Evolutionary conservation across 2,113 vertebrate species (phyloP).

Genomic region (Telmatochromis sp.): DNA sequence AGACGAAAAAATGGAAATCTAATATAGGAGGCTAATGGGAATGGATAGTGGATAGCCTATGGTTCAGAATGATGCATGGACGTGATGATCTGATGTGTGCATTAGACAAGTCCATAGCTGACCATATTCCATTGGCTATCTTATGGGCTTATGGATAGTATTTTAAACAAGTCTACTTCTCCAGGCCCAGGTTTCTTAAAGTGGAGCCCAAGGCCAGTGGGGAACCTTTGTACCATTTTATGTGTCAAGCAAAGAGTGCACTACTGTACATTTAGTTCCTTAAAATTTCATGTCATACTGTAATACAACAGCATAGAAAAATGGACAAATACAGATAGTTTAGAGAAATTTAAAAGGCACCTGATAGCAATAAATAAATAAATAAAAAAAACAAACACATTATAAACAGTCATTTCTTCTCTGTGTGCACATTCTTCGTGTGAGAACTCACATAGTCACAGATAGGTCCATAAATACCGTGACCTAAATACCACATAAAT

Average conservation of each 20-base stretch:
- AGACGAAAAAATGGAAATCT: conserved; percentile 30
- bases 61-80: background rate
- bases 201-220: background rate
- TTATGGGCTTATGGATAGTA: background rate
- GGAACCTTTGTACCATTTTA: background rate
- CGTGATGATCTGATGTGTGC: conserved; percentile 13
- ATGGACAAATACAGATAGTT: background rate
- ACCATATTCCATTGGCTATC: background rate
- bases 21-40: conserved; percentile 44
- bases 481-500: background rate
- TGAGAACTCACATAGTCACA: background rate
- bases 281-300: background rate
- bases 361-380: background rate
- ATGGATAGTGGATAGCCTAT: conserved; percentile 34
- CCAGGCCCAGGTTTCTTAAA: background rate
- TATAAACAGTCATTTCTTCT: background rate
- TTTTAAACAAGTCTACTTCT: background rate
- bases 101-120: conserved; percentile 1
- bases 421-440: background rate
- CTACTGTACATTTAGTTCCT: background rate
- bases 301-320: background rate
- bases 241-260: background rate
- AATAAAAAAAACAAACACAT: background rate
- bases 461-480: background rate
- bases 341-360: background rate